Evolutionary conservation across 2,113 vertebrate species (phyloP), one percentile per base, ranked within the genome.

Genomic region (Cisticola juncidis): DNA sequence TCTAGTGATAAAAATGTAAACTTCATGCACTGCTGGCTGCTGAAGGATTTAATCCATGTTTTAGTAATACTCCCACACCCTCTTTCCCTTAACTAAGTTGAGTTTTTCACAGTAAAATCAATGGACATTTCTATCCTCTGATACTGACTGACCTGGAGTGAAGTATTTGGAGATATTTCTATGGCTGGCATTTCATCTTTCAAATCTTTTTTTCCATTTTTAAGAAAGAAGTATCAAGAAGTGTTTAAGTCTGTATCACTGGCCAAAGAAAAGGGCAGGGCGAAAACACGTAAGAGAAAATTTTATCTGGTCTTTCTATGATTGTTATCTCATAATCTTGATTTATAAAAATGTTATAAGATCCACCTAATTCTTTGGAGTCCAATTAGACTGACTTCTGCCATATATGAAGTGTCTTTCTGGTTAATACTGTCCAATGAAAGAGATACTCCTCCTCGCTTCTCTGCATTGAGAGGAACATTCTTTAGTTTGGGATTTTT

Each of bases 31-130:
- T 68, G 13, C 26, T 71, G 23, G 31, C 38, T 17, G 4, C 23
- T 80, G 62, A 94, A 87, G 31, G 33, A 80, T 95, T 93, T 87
- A 83, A 74, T 93, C 50, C 62, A 38, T 45, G 24, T 80, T 92
- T 94, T 70, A 68, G 23, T 87, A 70, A 78, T 74, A 83, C 45
- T 93, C 21, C 47, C 44, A 84, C 20, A 58, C 21, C 9, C 35
- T 58, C 10, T 24, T 31, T 31, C n/a, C 11, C 42, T 87, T 64
- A 87, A 72, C 13, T 84, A 48, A 69, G 28, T 35, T 77, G 79
- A 40, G 25, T 25, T 92, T 97, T 35, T 78, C 74, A 54, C 29
- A 53, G 58, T 88, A 86, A 94, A 94, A 94, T 88, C 73, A 91
- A 68, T 83, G 20, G 21, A 91, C 8, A 19, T 54, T 78, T 93